Evolutionary conservation across 2,113 vertebrate genomes (phyloP).

Genomic region (Gorsachius goisagi): DNA sequence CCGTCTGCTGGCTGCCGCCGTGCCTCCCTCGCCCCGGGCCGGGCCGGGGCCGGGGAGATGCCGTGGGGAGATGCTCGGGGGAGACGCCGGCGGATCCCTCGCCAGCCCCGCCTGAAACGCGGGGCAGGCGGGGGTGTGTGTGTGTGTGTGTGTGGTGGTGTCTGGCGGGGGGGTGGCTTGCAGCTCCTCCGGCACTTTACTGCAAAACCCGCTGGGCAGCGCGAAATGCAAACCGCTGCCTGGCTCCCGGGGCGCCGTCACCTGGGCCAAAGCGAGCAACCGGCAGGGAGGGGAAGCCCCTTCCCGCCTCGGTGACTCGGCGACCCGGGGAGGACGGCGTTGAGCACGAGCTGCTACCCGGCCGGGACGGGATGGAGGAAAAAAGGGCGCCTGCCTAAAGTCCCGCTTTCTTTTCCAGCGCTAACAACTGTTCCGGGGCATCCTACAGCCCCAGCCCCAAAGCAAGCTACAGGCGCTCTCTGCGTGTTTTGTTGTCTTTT

Average conservation of each 20-base stretch:
- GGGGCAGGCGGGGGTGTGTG: neutral
- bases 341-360: neutral
- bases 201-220: neutral
- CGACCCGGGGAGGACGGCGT: neutral
- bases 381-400: neutral
- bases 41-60: neutral
- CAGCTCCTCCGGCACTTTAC: neutral
- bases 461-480: neutral
- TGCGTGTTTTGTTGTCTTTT: conserved; percentile 36
- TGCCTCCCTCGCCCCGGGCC: neutral
- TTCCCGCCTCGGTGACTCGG: neutral
- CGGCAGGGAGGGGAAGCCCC: neutral
- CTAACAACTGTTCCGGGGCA: neutral
- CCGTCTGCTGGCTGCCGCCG: conserved; percentile 85
- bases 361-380: neutral
- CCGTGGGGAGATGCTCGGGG: neutral
- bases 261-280: neutral
- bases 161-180: neutral
- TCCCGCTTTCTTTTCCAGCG: neutral
- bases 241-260: neutral
- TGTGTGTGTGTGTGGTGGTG: too few species aligned
- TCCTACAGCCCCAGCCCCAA: neutral
- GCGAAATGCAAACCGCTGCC: neutral
- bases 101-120: neutral
- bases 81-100: neutral